Conservation (phyloP, 2,888 invertebrate species). For the Harmothoe impar region DNA sequence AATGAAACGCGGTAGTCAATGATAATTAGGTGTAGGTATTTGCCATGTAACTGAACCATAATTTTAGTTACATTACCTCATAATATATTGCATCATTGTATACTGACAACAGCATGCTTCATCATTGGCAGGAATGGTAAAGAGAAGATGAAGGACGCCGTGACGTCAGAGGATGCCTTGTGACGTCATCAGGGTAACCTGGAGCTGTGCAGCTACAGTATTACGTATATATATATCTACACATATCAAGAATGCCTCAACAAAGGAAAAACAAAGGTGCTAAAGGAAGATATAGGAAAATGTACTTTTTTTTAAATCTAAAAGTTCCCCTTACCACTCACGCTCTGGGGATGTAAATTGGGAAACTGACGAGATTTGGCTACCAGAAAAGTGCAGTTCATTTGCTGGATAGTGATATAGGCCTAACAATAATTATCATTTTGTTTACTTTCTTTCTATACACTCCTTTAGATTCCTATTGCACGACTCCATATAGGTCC, state of each 20-base stretch:
- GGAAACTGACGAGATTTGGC: not conserved
- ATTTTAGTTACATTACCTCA: too few relatives aligned
- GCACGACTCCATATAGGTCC: not conserved
- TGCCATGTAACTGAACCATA: too few relatives aligned
- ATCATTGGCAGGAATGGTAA: not conserved
- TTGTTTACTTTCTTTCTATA: not conserved
- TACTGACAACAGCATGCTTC: not conserved
- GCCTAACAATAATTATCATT: too few relatives aligned
- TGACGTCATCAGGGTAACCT: slow-evolving; percentile 16
- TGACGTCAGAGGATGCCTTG: slow-evolving; percentile 15
- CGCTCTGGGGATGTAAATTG: too few relatives aligned
- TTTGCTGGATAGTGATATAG: not conserved
- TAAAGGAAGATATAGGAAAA: not conserved
- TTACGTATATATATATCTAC: not conserved
- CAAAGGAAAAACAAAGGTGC: not conserved
- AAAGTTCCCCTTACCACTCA: too few relatives aligned
- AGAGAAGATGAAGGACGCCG: not conserved
- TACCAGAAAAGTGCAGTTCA: slow-evolving; percentile 45
- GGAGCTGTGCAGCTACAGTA: not conserved
- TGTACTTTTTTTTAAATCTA: not conserved
- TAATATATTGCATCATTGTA: too few relatives aligned
- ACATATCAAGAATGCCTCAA: not conserved
- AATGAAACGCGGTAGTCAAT: too few relatives aligned
- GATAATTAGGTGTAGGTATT: too few relatives aligned
- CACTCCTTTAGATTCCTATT: slow-evolving; percentile 39